These are phyloP conservation scores for Drosophila ohnishii DNA, from an alignment of 1,140 invertebrate species.

Conservation along the genomic window DNA sequence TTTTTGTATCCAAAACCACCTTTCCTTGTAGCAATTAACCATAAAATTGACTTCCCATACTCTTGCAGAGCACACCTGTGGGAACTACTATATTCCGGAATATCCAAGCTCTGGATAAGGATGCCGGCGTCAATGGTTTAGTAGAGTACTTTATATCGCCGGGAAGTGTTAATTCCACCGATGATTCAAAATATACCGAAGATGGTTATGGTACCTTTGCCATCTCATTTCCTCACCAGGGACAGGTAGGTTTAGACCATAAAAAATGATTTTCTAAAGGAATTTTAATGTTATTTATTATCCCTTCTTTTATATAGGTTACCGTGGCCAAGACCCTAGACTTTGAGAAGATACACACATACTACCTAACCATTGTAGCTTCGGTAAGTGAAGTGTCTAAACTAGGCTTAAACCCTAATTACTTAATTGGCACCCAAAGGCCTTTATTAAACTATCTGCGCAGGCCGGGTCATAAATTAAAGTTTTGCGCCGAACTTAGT, in stretches of 20 bases:
- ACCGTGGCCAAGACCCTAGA: slow-evolving; percentile 94
- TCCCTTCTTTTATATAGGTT: slow-evolving; percentile 83
- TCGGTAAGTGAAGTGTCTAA: slow-evolving; percentile 88
- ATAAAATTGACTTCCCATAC: slow-evolving; percentile 4
- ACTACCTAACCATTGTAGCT: slow-evolving; percentile 94
- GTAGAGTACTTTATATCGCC: slow-evolving; percentile 91
- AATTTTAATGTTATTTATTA: background rate
- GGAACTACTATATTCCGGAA: slow-evolving; percentile 94
- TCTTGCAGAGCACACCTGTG: slow-evolving; percentile 91
- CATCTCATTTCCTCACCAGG: slow-evolving; percentile 94
- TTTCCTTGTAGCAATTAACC: slow-evolving; percentile 13
- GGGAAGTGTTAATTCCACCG: slow-evolving; percentile 85
- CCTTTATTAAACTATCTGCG: slow-evolving; percentile 20
- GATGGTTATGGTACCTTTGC: slow-evolving; percentile 93
- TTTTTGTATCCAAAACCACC: background rate
- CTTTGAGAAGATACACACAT: slow-evolving; percentile 94
- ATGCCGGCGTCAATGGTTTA: slow-evolving; percentile 93
- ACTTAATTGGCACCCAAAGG: slow-evolving; percentile 26
- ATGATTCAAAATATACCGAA: slow-evolving; percentile 86
- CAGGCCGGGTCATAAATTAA: slow-evolving; percentile 14
- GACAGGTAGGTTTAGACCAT: slow-evolving; percentile 84
- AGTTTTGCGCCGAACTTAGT: slow-evolving; percentile 2
- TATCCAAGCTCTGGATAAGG: slow-evolving; percentile 92
- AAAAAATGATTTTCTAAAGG: background rate
- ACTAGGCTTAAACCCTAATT: slow-evolving; percentile 20